Conservation (phyloP, 2,113 vertebrate species). For the Columba livia region DNA sequence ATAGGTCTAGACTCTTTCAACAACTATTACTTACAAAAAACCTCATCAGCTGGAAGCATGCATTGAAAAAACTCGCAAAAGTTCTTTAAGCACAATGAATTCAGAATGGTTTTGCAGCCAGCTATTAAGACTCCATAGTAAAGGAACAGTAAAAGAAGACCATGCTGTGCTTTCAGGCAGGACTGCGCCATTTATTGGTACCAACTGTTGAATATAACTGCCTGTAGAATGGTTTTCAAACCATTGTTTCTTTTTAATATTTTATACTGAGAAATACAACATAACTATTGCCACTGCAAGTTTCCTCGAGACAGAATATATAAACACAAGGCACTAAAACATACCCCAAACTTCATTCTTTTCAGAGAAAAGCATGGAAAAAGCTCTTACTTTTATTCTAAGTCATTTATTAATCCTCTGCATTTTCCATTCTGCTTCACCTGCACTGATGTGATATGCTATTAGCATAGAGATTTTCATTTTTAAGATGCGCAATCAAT, state of each 20-base stretch:
- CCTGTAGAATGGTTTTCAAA: constrained; percentile 26
- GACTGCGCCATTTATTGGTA: constrained; percentile 34
- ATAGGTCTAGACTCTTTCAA: constrained; percentile 18
- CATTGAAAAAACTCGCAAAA: constrained; percentile 37
- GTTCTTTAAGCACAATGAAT: constrained; percentile 35
- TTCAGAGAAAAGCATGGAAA: not conserved
- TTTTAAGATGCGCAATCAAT: constrained; percentile 65
- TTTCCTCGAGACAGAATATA: constrained; percentile 8
- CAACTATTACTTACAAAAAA: not conserved
- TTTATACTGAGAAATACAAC: not conserved
- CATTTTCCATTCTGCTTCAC: constrained; percentile 18
- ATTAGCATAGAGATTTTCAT: constrained; percentile 58
- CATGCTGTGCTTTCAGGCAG: constrained; percentile 53
- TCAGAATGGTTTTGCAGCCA: constrained; percentile 32
- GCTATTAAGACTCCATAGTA: constrained; percentile 25
- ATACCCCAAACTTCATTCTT: not conserved
- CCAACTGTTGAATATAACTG: constrained; percentile 16
- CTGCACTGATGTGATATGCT: constrained; percentile 1
- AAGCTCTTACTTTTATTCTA: not conserved
- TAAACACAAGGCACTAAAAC: constrained; percentile 18
- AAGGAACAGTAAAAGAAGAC: constrained; percentile 1
- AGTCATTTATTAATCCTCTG: not conserved
- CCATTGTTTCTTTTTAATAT: not conserved
- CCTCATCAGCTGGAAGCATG: constrained; percentile 7
- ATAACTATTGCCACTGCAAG: not conserved